Conservation (phyloP, 1,140 invertebrate species). For the Adelges cooleyi region DNA sequence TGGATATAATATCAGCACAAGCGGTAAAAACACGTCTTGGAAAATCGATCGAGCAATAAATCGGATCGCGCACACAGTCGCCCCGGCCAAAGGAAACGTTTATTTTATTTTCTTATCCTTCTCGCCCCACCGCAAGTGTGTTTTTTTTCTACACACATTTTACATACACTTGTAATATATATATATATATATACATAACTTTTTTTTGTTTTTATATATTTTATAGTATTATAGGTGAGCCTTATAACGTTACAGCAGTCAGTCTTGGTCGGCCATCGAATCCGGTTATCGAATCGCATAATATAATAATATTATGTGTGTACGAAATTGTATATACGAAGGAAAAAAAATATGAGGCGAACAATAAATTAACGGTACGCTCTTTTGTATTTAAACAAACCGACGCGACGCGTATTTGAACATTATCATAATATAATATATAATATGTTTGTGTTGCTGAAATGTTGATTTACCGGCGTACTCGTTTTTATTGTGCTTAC, state of each 20-base stretch:
- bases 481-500: no score
- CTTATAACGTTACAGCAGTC: slow-evolving; percentile 6
- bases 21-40: slow-evolving; percentile 3
- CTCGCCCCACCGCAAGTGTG: neutral
- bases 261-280: neutral
- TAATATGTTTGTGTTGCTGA: no score
- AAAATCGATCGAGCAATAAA: slow-evolving; percentile 22
- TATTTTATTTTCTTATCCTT: neutral
- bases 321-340: neutral
- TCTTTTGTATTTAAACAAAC: no score
- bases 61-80: neutral
- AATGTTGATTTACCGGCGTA: no score
- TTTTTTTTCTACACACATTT: neutral
- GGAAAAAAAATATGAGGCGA: slow-evolving; percentile 1
- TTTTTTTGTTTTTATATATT: neutral
- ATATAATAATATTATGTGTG: neutral
- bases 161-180: no score
- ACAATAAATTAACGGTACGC: slow-evolving; percentile 15
- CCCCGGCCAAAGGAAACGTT: no score
- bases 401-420: no score
- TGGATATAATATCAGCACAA: neutral
- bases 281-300: neutral
- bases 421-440: no score
- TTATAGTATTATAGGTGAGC: neutral
- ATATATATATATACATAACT: no score